Evolutionary conservation across 2,888 invertebrate species (phyloP), one percentile per base, ranked within the genome.

Genomic region (Xylophagus ater): DNA sequence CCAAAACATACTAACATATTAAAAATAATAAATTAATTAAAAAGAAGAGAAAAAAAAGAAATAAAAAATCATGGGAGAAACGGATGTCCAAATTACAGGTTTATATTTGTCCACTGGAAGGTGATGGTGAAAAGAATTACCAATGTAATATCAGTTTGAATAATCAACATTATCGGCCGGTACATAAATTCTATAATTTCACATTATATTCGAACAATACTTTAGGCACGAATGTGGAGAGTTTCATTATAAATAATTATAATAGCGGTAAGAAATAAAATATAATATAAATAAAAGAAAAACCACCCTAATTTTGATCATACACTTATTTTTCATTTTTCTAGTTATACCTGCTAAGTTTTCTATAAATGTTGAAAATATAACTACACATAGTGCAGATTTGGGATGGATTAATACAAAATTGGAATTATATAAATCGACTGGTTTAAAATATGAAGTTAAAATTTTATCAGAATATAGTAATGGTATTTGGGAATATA

Each of bases 211-310:
- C 73, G 12, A 61, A 56, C 9, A 87, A 84, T 62, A 53, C 54
- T 3, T 71, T 84, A 54, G 82, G 80, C 1, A 66, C 57, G 19
- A 62, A 57, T 13, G 56, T 53, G 17, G 68, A 73, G 50, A 60
- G 61, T 29, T 70, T 72, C 47, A 68, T 59, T 20, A 68, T 81
- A 43, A 69, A 78, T 49, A 78, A 81, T 53, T 78, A 62, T 50
- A 44, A 2, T 50, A 57, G 34, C 15, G 41, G 28, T 53, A 57
- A 18, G 46, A 10, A 35, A 28, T 13, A 18, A 26, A 35, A 18
- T 35, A 10, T 12, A 35, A 35, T 26, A 12, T 9, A 35, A 26
- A n/a, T 35, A 25, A 6, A 19, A 26, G 7, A 35, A 25, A n/a
- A 17, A 35, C 8, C 28, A 26, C 28, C 17, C 10, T 14, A 13